Conservation (phyloP, 64 coral and sea anemone genomes). For the Montipora sp. region DNA sequence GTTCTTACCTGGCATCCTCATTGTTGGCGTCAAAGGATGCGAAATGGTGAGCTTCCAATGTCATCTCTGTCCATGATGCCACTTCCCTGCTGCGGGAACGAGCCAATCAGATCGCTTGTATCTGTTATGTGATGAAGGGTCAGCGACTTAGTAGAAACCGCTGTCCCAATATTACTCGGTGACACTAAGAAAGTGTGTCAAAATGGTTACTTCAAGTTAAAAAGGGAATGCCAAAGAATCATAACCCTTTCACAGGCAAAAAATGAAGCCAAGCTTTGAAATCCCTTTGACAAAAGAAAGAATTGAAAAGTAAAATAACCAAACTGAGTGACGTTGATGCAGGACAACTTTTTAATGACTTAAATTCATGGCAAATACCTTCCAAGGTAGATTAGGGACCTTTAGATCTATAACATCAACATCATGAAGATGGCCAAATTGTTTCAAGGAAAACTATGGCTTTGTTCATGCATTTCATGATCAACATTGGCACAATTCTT, state of each 20-base stretch:
- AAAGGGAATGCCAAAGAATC: not conserved
- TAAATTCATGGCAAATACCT: no score
- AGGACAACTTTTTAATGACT: no score
- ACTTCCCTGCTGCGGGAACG: conserved; percentile 96
- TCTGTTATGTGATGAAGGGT: conserved; percentile 99
- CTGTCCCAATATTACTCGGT: conserved; percentile 20
- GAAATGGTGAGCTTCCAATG: conserved; percentile 68
- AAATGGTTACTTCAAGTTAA: not conserved
- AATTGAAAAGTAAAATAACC: no score
- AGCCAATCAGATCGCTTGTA: conserved; percentile 97
- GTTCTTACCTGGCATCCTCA: conserved; percentile 76
- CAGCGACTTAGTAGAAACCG: conserved; percentile 81
- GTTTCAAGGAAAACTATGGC: no score
- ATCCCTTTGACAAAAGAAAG: not conserved
- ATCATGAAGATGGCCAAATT: no score
- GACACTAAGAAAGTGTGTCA: conserved; percentile 24
- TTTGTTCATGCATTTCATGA: no score
- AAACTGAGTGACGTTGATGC: no score
- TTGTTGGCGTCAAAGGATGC: conserved; percentile 71
- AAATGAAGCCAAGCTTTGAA: not conserved
- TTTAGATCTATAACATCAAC: no score
- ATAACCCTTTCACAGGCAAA: not conserved
- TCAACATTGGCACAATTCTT: no score
- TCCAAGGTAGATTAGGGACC: no score
- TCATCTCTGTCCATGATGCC: conserved; percentile 95